Percentiles rank a stretch among this genome's conserved stretches.
Conservation (phyloP, 2,888 invertebrate genomes). For the Drosophila mettleri region DNA sequence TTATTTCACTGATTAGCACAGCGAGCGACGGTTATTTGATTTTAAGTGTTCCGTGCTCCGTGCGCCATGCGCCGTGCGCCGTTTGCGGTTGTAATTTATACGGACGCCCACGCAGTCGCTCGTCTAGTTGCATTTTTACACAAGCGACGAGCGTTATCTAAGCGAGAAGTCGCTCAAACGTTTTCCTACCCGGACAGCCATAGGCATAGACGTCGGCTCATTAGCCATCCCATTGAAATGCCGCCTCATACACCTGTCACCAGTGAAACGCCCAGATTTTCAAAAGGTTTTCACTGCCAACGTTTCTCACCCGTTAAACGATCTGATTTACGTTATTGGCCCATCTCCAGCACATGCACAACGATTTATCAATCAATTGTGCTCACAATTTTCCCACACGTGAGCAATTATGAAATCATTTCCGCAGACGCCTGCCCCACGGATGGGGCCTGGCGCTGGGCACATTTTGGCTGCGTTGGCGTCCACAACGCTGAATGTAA, state of each 20-base stretch:
- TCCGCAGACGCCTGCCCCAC: slow-evolving; percentile 28
- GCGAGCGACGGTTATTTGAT: slow-evolving; percentile 51
- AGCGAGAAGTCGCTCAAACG: slow-evolving; percentile 38
- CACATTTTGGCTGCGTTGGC: slow-evolving; percentile 44
- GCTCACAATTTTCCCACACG: slow-evolving; percentile 35
- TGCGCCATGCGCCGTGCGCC: not conserved
- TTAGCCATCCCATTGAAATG: slow-evolving; percentile 45
- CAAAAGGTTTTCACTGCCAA: not conserved
- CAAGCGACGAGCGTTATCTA: slow-evolving; percentile 58
- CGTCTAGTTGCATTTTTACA: slow-evolving; percentile 40
- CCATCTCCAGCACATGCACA: slow-evolving; percentile 36
- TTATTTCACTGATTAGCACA: slow-evolving; percentile 68
- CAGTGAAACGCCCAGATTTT: slow-evolving; percentile 12
- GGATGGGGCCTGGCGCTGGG: not conserved
- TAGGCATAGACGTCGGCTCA: slow-evolving; percentile 25
- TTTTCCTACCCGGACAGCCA: slow-evolving; percentile 10
- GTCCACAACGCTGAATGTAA: slow-evolving; percentile 32
- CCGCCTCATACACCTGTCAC: slow-evolving; percentile 41
- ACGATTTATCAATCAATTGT: slow-evolving; percentile 38
- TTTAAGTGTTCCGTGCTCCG: slow-evolving; percentile 48
- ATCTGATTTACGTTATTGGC: slow-evolving; percentile 33
- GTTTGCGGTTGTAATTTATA: slow-evolving; percentile 78
- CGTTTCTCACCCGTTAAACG: slow-evolving; percentile 54
- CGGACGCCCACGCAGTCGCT: slow-evolving; percentile 48
- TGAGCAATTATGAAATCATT: slow-evolving; percentile 47